Base-by-base conservation (phyloP, 2,797 vertebrate species). In the Smutsia gigantea region DNA sequence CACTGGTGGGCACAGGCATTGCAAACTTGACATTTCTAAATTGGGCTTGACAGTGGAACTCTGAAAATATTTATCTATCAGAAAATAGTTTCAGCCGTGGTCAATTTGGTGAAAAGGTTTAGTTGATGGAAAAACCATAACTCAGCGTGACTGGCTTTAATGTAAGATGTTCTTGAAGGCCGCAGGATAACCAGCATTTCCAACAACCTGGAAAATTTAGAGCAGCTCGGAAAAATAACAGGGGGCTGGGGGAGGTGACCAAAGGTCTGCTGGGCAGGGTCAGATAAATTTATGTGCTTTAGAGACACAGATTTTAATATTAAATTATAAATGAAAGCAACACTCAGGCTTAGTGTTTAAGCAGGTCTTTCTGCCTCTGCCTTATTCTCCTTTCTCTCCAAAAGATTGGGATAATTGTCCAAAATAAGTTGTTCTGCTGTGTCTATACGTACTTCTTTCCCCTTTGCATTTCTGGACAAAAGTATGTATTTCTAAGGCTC, bases 11-110 rank as follows among this genome's bases (percentile, higher is more conserved):
- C 23, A 34, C 49, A 51, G 85, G 81, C 94, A 96, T 96, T 78
- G 94, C 89, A 25, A 87, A 96, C 82, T n/a, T 97, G 96, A 96
- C 97, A 96, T 98, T 98, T 98, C 92, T 95, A 96, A 97, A 97
- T 91, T 96, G 89, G 83, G 89, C 77, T 88, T 90, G 91, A 97
- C 97, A 93, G 95, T 84, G 91, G 75, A 97, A 96, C 86, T 97
- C 92, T 93, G 91, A 98, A 98, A 98, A 98, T 98, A 98, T 98
- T 98, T 98, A 96, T 97, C 96, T 98, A 97, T 97, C 97, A 98
- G 97, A 98, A 98, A 98, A 98, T 97, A 97, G 97, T 97, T 95
- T 96, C 95, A 96, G 97, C 96, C 96, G 17, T 82, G 95, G 96
- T 97, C 95, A 97, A 95, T 98, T 97, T 98, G 97, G 97, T 96